Percentiles rank a stretch among this genome's conserved stretches.
phyloP scores from a whole-genome alignment of 2,888 invertebrate species.

The Drosophila lacicola region DNA sequence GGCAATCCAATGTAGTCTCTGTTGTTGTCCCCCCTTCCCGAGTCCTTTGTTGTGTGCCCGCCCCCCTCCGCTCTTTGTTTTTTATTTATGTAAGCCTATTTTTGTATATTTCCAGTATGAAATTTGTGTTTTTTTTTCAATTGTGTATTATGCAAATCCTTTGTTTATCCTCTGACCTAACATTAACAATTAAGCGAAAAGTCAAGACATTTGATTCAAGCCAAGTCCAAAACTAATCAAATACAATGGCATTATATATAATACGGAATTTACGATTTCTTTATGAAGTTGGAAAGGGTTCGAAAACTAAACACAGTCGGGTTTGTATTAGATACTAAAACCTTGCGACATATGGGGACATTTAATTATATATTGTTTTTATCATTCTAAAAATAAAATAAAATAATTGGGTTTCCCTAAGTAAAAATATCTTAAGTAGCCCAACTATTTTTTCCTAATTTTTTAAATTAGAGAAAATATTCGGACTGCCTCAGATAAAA shows the following conservation, averaged over 20 bases:
- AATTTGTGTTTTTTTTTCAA: constrained; percentile 16
- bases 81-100: constrained; percentile 38
- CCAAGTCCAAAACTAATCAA: constrained; percentile 18
- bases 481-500: too few relatives aligned
- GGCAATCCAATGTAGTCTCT: neutral
- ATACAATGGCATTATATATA: constrained; percentile 19
- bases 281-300: too few relatives aligned
- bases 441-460: too few relatives aligned
- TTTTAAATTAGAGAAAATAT: too few relatives aligned
- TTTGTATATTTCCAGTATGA: constrained; percentile 23
- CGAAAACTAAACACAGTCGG: too few relatives aligned
- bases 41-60: neutral
- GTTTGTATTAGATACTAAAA: too few relatives aligned
- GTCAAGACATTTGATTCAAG: constrained; percentile 6
- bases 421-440: too few relatives aligned
- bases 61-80: constrained; percentile 9
- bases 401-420: too few relatives aligned
- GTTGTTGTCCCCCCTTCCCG: neutral
- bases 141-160: constrained; percentile 27
- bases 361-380: too few relatives aligned
- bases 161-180: neutral
- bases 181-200: constrained; percentile 6
- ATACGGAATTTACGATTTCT: neutral
- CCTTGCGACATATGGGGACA: too few relatives aligned
- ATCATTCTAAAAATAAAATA: too few relatives aligned